phyloP scores from a whole-genome alignment of 2,113 vertebrate species.

The Lonchura striata region DNA sequence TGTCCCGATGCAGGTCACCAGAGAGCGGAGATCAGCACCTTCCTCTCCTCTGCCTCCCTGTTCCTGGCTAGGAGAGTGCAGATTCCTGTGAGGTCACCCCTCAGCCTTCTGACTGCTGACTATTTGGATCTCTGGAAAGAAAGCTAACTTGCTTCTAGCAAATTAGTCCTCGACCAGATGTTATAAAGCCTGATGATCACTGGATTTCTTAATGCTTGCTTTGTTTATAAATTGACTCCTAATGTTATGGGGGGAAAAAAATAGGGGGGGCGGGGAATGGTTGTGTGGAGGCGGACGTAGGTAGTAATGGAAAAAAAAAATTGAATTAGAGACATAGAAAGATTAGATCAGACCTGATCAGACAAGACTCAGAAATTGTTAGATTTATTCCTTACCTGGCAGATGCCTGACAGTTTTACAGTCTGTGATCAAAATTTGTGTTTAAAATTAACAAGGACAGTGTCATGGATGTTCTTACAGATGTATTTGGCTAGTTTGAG shows the following conservation, averaged over 20 bases:
- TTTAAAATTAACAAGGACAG: not conserved
- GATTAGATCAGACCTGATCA: not conserved
- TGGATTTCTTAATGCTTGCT: not conserved
- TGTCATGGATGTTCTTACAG: not conserved
- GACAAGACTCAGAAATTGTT: not conserved
- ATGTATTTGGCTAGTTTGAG: not conserved
- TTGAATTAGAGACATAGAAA: not conserved
- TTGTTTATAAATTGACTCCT: not conserved
- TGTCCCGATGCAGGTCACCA: fast-evolving
- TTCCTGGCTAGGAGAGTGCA: fast-evolving
- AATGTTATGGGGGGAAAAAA: not conserved
- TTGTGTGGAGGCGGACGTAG: not conserved
- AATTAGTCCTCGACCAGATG: not conserved
- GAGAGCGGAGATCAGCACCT: not conserved
- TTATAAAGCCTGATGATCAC: not conserved
- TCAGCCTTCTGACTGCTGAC: not conserved
- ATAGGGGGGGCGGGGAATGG: fast-evolving
- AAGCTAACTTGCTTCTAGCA: not conserved
- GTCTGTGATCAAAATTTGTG: not conserved
- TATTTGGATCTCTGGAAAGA: not conserved
- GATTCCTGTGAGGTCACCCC: too few species aligned
- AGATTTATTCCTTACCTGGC: not conserved
- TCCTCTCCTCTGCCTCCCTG: not conserved
- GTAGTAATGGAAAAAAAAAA: not conserved
- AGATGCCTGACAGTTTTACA: not conserved